A percentile compares a stretch with the other conserved stretches of the same genome.
phyloP scores from a whole-genome alignment of 1,140 invertebrate species.

The Chironomus striatipennis region DNA sequence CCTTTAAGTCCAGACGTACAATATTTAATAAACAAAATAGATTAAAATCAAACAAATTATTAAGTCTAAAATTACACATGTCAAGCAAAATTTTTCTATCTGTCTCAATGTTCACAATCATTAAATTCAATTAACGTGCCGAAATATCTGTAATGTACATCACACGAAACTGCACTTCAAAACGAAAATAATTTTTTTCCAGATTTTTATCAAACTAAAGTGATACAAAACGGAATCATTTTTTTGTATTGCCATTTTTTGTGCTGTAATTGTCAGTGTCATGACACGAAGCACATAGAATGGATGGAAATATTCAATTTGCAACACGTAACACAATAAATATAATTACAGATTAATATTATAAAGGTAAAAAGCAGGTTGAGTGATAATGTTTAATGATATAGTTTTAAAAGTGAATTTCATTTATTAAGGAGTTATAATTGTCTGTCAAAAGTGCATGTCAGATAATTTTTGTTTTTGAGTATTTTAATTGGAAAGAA shows the following conservation, averaged over 20 bases:
- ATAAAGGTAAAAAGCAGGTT: background rate
- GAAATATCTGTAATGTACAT: background rate
- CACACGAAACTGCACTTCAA: background rate
- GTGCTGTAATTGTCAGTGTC: background rate
- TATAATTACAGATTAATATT: slow-evolving; percentile 2
- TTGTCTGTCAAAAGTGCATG: background rate
- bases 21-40: background rate
- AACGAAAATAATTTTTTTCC: background rate
- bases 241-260: background rate
- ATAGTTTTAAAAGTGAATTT: background rate
- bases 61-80: background rate
- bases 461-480: no score
- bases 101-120: background rate
- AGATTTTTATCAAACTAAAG: background rate
- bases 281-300: background rate
- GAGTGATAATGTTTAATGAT: background rate
- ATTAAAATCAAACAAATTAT: no score
- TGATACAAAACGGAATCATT: background rate
- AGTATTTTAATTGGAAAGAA: no score
- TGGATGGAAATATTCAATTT: background rate
- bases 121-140: background rate
- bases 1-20: background rate
- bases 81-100: background rate
- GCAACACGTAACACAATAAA: background rate
- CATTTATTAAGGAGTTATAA: background rate